Conservation (phyloP, 2,888 invertebrate genomes). For the Cacoxenus indagator region DNA sequence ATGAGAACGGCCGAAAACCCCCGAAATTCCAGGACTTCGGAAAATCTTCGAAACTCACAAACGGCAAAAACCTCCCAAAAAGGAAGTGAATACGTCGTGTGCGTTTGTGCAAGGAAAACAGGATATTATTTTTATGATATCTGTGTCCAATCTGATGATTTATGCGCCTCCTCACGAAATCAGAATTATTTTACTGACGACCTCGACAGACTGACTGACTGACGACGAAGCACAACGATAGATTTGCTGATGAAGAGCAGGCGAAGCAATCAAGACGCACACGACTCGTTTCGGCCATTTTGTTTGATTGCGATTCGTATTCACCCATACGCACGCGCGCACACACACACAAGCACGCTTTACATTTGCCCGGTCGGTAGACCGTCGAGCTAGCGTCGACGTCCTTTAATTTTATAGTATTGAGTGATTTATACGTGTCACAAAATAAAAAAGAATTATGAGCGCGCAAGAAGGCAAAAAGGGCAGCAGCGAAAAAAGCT, state of each 20-base stretch:
- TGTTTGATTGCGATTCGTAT: slow-evolving; percentile 32
- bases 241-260: slow-evolving; percentile 17
- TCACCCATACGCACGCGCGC: background rate
- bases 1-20: too few relatives aligned
- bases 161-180: slow-evolving; percentile 68
- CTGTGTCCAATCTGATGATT: slow-evolving; percentile 71
- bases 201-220: background rate
- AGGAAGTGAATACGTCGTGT: background rate
- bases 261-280: slow-evolving; percentile 19
- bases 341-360: background rate
- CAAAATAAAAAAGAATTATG: slow-evolving; percentile 68
- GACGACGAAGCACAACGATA: slow-evolving; percentile 30
- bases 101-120: slow-evolving; percentile 37
- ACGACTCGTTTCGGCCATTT: slow-evolving; percentile 47
- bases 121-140: slow-evolving; percentile 71
- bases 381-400: slow-evolving; percentile 27
- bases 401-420: slow-evolving; percentile 65
- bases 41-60: too few relatives aligned
- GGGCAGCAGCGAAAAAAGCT: background rate
- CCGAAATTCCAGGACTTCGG: too few relatives aligned
- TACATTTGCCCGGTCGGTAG: slow-evolving; percentile 30
- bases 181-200: slow-evolving; percentile 64
- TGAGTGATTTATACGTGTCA: slow-evolving; percentile 70
- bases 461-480: slow-evolving; percentile 40
- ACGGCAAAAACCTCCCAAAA: too few relatives aligned